Evolutionary conservation across 2,888 invertebrate genomes (phyloP).

Genomic region (Opisthograptis luteolata): DNA sequence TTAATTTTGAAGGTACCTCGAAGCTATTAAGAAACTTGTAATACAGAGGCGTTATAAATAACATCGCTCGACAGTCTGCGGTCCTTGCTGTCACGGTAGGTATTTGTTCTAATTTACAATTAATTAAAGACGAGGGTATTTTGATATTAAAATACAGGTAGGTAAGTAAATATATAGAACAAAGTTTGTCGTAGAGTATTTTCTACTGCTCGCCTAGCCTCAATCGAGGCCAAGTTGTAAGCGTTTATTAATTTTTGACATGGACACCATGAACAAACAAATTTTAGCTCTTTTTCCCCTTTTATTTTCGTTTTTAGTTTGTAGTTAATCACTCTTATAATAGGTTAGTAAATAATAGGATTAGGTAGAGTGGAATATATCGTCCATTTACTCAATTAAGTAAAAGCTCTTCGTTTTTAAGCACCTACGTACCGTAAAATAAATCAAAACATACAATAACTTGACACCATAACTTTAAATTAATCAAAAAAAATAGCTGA

Average conservation of each 20-base stretch:
- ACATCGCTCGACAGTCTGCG: conserved; percentile 16
- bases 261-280: no score
- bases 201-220: no score
- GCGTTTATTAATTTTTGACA: no score
- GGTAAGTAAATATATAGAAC: no score
- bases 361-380: conserved; percentile 3
- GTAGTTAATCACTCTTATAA: no score
- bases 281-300: no score
- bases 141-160: conserved; percentile 8
- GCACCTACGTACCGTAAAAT: conserved; percentile 8
- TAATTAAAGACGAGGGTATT: conserved; percentile 6
- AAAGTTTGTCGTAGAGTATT: background rate
- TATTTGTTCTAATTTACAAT: conserved; percentile 26
- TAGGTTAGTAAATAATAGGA: background rate
- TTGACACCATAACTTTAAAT: conserved; percentile 22
- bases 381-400: conserved; percentile 4
- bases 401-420: conserved; percentile 8
- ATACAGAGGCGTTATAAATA: conserved; percentile 19
- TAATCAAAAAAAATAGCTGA: conserved; percentile 23
- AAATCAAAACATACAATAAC: conserved; percentile 13
- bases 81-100: conserved; percentile 2
- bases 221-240: no score
- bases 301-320: no score
- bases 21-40: background rate
- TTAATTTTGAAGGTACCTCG: no score